Percentiles rank a stretch among this genome's conserved stretches.
phyloP scores from a whole-genome alignment of 2,113 vertebrate species.

The Colius striatus region DNA sequence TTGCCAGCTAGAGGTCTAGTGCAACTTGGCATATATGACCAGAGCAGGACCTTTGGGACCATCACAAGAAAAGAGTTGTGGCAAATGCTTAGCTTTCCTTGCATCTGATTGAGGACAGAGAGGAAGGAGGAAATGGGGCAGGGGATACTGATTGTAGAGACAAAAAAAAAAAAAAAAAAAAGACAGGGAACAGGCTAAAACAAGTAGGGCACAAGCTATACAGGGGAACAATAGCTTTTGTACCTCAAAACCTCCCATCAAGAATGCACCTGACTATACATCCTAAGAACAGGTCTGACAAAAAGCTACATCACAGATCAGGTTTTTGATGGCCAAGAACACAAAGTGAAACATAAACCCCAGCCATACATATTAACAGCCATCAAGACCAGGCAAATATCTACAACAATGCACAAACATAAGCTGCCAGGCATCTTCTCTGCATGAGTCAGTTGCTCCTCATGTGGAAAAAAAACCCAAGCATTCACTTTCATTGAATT shows the following conservation, averaged over 20 bases:
- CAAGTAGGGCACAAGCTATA: neutral
- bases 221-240: neutral
- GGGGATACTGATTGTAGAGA: neutral
- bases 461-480: neutral
- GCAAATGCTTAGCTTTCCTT: neutral
- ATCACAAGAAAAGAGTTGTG: neutral
- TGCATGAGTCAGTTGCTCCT: neutral
- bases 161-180: no score
- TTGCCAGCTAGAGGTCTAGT: neutral
- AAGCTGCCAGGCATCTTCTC: neutral
- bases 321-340: neutral
- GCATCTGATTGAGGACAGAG: rapidly evolving
- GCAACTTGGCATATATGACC: neutral
- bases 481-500: neutral
- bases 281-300: neutral
- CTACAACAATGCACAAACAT: neutral
- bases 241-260: neutral
- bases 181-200: neutral
- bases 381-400: neutral
- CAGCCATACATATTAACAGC: rapidly evolving
- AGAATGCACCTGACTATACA: neutral
- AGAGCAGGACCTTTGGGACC: neutral
- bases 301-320: neutral
- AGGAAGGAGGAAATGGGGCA: neutral
- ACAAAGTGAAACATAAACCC: neutral